Evolutionary conservation across 2,888 invertebrate species (phyloP).

Genomic region (Macrophya annulata): DNA sequence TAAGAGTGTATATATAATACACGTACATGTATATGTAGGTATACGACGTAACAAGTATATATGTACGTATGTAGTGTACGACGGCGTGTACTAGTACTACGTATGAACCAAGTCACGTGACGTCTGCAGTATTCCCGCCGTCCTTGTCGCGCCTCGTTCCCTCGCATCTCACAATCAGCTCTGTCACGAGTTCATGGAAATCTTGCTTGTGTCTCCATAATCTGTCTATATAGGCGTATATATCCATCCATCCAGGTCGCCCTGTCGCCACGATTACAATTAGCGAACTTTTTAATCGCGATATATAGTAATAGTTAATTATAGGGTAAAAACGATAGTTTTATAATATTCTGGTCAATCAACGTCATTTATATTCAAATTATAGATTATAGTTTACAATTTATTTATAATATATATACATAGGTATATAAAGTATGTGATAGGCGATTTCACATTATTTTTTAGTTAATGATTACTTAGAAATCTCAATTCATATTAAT

Average conservation of each 20-base stretch:
- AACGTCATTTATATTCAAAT: neutral
- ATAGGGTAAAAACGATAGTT: neutral
- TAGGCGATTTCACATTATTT: too few relatives aligned
- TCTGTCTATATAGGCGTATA: neutral
- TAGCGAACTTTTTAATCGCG: neutral
- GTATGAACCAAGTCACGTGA: constrained; percentile 68
- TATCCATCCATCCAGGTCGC: constrained; percentile 5
- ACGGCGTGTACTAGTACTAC: constrained; percentile 31
- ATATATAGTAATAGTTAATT: neutral
- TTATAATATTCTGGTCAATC: neutral
- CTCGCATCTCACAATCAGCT: neutral
- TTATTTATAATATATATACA: too few relatives aligned
- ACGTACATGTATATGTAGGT: neutral
- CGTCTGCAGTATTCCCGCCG: constrained; percentile 69
- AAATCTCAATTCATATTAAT: too few relatives aligned
- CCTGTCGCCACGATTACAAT: neutral
- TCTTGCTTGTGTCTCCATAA: neutral
- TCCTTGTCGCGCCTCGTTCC: constrained; percentile 64
- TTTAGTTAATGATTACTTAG: too few relatives aligned
- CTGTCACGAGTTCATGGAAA: neutral
- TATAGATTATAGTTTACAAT: neutral
- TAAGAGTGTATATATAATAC: neutral
- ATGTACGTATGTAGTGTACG: neutral
- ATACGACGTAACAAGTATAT: neutral
- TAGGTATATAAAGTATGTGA: too few relatives aligned